Conservation (phyloP, 1,140 invertebrate species). For the Drosophila watanabei region DNA sequence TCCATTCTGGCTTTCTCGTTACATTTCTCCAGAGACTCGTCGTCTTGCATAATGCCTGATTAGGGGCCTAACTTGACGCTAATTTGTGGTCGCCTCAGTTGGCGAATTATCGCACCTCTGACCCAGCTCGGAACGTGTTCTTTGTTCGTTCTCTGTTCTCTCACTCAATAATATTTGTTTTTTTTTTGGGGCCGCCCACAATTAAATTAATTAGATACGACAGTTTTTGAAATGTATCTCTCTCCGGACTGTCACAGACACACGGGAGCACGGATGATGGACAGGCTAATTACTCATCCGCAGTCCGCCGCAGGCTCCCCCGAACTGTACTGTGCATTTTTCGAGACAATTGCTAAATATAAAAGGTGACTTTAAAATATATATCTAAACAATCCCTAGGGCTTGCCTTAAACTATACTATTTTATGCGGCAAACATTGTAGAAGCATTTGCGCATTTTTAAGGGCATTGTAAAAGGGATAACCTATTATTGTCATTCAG, state of each 20-base stretch:
- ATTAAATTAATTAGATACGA: conserved; percentile 63
- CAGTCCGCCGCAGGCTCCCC: too few species aligned
- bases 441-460: not conserved
- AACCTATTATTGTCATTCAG: not conserved
- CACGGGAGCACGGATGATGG: conserved; percentile 25
- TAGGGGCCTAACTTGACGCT: conserved; percentile 44
- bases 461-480: rapidly evolving
- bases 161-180: conserved; percentile 18
- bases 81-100: conserved; percentile 49
- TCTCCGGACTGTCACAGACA: conserved; percentile 24
- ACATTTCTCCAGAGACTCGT: not conserved
- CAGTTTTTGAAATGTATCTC: conserved; percentile 24
- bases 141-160: conserved; percentile 22
- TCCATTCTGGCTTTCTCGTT: not conserved
- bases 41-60: conserved; percentile 44
- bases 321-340: not conserved
- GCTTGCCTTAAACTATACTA: not conserved
- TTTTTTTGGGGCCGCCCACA: conserved; percentile 30
- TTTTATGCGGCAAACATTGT: not conserved
- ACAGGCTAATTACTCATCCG: conserved; percentile 53
- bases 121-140: conserved; percentile 49
- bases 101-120: conserved; percentile 51
- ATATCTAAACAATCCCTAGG: not conserved
- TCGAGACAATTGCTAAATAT: not conserved
- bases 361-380: not conserved